These are phyloP conservation scores for Euphydryas editha DNA, from an alignment of 2,888 invertebrate genomes.

Conservation along the genomic window DNA sequence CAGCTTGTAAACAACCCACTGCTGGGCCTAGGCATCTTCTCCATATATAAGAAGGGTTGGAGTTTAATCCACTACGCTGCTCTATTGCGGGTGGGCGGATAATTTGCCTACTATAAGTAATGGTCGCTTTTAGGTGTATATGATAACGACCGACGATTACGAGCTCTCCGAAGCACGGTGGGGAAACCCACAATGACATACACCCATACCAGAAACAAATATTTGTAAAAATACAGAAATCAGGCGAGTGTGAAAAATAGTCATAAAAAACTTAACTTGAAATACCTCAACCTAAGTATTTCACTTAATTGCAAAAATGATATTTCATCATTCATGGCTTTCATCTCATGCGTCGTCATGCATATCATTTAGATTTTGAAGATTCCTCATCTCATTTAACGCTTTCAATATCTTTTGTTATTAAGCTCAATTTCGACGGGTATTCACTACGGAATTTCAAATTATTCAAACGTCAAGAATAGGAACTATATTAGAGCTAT, in stretches of 20 bases:
- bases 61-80: too few species aligned
- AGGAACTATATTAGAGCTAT: background rate
- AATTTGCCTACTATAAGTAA: too few species aligned
- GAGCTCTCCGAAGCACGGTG: too few species aligned
- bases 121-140: too few species aligned
- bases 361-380: conserved; percentile 28
- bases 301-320: conserved; percentile 11
- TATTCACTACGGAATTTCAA: conserved; percentile 12
- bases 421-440: conserved; percentile 5
- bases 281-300: background rate
- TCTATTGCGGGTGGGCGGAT: too few species aligned
- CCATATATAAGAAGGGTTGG: too few species aligned
- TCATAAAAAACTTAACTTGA: background rate
- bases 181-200: too few species aligned
- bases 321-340: too few species aligned
- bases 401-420: conserved; percentile 27
- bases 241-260: background rate
- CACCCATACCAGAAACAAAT: background rate
- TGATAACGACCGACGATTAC: too few species aligned
- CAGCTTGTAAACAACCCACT: too few species aligned
- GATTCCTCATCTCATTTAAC: conserved; percentile 26
- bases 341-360: conserved; percentile 17
- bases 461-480: conserved; percentile 9
- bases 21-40: too few species aligned
- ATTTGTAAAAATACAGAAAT: background rate